A percentile compares a stretch with the other conserved stretches of the same genome.
Evolutionary conservation across 1,140 invertebrate genomes (phyloP).

Genomic region (Zaprionus nigranus): DNA sequence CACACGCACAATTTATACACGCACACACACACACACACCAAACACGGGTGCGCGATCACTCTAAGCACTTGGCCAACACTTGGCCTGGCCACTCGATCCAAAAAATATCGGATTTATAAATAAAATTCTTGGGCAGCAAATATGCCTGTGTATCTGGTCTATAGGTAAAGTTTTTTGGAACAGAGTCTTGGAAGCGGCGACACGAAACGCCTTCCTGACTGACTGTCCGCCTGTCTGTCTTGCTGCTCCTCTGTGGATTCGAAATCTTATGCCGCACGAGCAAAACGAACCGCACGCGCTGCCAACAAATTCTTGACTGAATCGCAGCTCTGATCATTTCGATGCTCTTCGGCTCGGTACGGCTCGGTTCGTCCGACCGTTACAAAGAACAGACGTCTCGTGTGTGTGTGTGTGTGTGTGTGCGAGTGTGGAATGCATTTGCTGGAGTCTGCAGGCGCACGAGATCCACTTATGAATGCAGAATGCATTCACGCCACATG

Average conservation of each 20-base stretch:
- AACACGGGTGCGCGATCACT: neutral
- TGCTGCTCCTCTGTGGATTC: neutral
- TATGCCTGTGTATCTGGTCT: slow-evolving; percentile 34
- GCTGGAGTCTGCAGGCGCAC: slow-evolving; percentile 34
- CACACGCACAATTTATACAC: slow-evolving; percentile 17
- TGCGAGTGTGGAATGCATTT: slow-evolving; percentile 13
- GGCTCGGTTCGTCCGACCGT: slow-evolving; percentile 22
- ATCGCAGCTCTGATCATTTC: slow-evolving; percentile 34
- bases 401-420: neutral
- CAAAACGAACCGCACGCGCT: slow-evolving; percentile 66
- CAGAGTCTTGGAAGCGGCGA: slow-evolving; percentile 66
- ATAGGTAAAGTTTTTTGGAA: slow-evolving; percentile 66
- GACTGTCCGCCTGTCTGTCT: slow-evolving; percentile 7
- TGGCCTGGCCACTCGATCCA: slow-evolving; percentile 40
- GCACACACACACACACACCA: slow-evolving; percentile 13
- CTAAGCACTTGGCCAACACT: slow-evolving; percentile 30
- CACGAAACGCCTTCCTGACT: slow-evolving; percentile 36
- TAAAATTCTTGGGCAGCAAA: slow-evolving; percentile 31
- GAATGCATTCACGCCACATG: slow-evolving; percentile 5
- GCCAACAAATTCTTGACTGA: slow-evolving; percentile 71
- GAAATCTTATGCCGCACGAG: slow-evolving; percentile 21
- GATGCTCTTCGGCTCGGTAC: slow-evolving; percentile 64
- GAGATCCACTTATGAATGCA: neutral
- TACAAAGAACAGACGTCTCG: neutral
- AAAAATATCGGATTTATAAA: slow-evolving; percentile 60